These are phyloP conservation scores for Paratrypauchen microcephalus DNA, from an alignment of 2,797 vertebrate species.

Conservation along the genomic window DNA sequence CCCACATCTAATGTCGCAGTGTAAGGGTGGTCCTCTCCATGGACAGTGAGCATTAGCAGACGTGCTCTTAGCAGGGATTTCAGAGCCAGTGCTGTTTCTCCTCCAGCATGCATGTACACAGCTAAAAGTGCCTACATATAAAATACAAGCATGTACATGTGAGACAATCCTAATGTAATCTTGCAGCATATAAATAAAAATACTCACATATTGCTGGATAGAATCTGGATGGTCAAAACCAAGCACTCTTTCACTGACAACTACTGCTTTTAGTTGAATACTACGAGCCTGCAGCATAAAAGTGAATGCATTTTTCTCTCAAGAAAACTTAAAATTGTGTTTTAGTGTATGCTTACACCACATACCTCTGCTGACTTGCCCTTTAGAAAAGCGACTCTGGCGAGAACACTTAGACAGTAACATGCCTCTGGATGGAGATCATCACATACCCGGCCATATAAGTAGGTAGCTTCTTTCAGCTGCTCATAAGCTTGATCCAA, in stretches of 20 bases:
- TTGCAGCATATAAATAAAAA: neutral
- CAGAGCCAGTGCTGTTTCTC: constrained; percentile 76
- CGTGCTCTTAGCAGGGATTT: constrained; percentile 82
- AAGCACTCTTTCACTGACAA: constrained; percentile 81
- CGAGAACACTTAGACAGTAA: constrained; percentile 75
- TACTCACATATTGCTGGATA: constrained; percentile 85
- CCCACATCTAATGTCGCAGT: constrained; percentile 80
- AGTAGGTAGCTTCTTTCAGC: constrained; percentile 78
- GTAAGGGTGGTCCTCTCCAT: constrained; percentile 83
- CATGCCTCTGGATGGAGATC: constrained; percentile 80
- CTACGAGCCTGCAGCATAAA: constrained; percentile 75
- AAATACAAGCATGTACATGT: constrained; percentile 6
- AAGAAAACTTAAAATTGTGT: neutral
- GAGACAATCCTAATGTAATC: neutral
- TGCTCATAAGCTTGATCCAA: constrained; percentile 77
- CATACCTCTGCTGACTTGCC: constrained; percentile 77
- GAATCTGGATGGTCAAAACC: constrained; percentile 84
- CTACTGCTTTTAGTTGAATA: constrained; percentile 79
- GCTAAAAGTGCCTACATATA: constrained; percentile 72
- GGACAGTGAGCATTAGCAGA: constrained; percentile 74
- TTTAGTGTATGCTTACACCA: neutral
- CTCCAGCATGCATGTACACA: constrained; percentile 79
- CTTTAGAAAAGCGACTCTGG: constrained; percentile 77
- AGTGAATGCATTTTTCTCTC: neutral
- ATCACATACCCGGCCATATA: constrained; percentile 79